Conservation (phyloP, 2,797 vertebrate species). For the Eleutherodactylus coqui region DNA sequence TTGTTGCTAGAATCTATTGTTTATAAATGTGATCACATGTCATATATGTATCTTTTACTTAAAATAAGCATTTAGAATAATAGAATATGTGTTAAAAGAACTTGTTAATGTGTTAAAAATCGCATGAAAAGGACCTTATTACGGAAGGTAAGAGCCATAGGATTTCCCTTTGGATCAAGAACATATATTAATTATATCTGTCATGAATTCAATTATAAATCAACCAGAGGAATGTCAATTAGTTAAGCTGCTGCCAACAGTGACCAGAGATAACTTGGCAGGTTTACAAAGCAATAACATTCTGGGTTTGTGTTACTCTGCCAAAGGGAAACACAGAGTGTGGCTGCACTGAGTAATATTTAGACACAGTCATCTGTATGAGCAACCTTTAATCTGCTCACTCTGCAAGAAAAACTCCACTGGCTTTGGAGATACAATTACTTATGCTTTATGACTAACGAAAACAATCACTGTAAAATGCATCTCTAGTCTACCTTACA, state of each 20-base stretch:
- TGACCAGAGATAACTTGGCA: slow-evolving; percentile 51
- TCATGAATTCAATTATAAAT: slow-evolving; percentile 58
- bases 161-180: slow-evolving; percentile 24
- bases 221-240: slow-evolving; percentile 51
- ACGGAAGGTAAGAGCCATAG: neutral
- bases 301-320: slow-evolving; percentile 33
- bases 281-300: slow-evolving; percentile 27
- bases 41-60: neutral
- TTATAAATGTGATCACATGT: no score
- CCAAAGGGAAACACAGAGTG: slow-evolving; percentile 39
- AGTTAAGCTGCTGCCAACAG: slow-evolving; percentile 54
- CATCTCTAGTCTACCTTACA: neutral
- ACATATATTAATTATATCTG: slow-evolving; percentile 55
- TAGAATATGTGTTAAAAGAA: neutral
- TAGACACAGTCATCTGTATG: slow-evolving; percentile 39
- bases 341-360: slow-evolving; percentile 40
- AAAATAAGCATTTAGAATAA: neutral
- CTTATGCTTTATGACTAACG: neutral
- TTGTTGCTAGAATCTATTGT: neutral
- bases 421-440: slow-evolving; percentile 12
- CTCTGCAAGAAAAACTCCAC: slow-evolving; percentile 21
- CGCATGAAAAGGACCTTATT: neutral
- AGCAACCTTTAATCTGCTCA: slow-evolving; percentile 36
- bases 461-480: neutral
- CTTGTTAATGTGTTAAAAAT: neutral